Percentiles rank a stretch among this genome's conserved stretches.
Conservation (phyloP, 2,888 invertebrate species). For the Rhorus exstirpatorius region DNA sequence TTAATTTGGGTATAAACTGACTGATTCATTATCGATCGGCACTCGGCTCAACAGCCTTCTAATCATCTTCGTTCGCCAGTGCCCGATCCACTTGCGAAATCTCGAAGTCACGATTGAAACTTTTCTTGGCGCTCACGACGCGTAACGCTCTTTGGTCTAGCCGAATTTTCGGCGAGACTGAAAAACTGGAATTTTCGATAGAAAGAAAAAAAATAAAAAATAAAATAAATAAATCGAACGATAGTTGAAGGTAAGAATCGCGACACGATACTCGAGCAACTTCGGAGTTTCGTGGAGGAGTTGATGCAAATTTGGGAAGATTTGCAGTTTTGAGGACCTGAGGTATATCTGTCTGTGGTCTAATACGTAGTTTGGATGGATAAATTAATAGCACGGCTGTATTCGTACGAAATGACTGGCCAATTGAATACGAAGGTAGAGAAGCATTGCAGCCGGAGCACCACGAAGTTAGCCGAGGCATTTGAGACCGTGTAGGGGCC, state of each 20-base stretch:
- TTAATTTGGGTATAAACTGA: conserved; percentile 38
- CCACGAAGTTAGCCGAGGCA: no score
- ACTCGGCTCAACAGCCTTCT: conserved; percentile 35
- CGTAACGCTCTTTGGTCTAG: conserved; percentile 17
- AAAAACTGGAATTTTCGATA: conserved; percentile 58
- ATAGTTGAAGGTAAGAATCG: background rate
- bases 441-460: no score
- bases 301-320: background rate
- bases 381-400: no score
- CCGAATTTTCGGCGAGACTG: conserved; percentile 38
- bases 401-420: no score
- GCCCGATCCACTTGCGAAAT: conserved; percentile 47
- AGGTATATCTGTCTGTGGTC: no score
- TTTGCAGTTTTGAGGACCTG: no score
- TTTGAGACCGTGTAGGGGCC: no score
- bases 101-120: conserved; percentile 42
- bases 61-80: conserved; percentile 51
- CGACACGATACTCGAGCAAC: conserved; percentile 50
- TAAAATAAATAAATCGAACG: no score
- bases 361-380: no score
- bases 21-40: conserved; percentile 32
- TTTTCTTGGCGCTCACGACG: conserved; percentile 27
- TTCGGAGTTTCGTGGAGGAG: conserved; percentile 21
- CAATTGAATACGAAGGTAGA: no score
- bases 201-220: conserved; percentile 2